These are phyloP conservation scores for Cyanoderma ruficeps DNA, from an alignment of 2,113 vertebrate genomes.

Conservation along the genomic window DNA sequence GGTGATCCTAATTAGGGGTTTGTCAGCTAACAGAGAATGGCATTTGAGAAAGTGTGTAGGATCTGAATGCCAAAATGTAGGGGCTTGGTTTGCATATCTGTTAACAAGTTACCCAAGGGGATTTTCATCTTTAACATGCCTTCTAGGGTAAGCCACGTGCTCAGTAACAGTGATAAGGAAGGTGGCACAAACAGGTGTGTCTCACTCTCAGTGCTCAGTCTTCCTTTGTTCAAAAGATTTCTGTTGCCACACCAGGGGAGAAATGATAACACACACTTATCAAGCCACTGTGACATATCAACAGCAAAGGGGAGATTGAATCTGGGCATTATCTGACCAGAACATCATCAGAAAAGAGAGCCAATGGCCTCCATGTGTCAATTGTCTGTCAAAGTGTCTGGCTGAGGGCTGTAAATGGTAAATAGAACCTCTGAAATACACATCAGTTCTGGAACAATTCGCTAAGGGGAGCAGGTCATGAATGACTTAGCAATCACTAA, in stretches of 20 bases:
- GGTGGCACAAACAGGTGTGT: neutral
- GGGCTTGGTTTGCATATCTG: neutral
- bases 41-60: neutral
- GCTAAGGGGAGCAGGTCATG: neutral
- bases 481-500: slow-evolving; percentile 12
- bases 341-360: neutral
- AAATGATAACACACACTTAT: neutral
- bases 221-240: slow-evolving; percentile 12
- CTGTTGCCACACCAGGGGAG: neutral
- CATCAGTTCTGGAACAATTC: neutral
- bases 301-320: slow-evolving; percentile 11
- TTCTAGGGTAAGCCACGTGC: neutral
- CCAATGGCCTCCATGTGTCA: neutral
- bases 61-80: neutral
- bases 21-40: neutral
- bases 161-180: neutral
- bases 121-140: neutral
- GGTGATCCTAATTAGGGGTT: neutral
- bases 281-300: neutral
- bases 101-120: neutral
- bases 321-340: neutral
- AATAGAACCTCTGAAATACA: neutral
- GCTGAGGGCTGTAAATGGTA: neutral
- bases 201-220: neutral
- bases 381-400: neutral